Conservation (phyloP, 2,888 invertebrate genomes). For the Galerucella calmariensis region DNA sequence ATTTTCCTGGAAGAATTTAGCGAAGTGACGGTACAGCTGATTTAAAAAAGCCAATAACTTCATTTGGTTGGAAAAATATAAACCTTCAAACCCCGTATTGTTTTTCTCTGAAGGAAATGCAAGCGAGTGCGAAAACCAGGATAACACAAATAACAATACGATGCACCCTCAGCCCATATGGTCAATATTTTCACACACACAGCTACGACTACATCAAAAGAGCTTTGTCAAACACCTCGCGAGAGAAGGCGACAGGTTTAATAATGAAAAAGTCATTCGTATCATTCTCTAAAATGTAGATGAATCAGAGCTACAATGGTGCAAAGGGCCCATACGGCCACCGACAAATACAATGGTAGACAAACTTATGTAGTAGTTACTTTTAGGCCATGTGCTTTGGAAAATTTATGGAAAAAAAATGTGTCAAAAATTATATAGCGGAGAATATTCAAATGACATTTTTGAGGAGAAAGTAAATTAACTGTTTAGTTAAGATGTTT, state of each 20-base stretch:
- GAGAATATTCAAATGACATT: not conserved
- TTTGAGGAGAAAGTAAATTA: too few species aligned
- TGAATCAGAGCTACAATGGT: slow-evolving; percentile 47
- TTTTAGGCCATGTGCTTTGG: not conserved
- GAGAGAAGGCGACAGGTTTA: slow-evolving; percentile 18
- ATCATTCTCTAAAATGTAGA: slow-evolving; percentile 47
- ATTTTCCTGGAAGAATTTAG: too few species aligned
- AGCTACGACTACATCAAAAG: slow-evolving; percentile 16
- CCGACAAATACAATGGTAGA: slow-evolving; percentile 19
- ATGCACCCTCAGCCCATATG: slow-evolving; percentile 12
- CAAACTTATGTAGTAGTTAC: slow-evolving; percentile 11
- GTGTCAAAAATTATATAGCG: not conserved
- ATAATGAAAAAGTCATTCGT: slow-evolving; percentile 49
- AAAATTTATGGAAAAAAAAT: not conserved
- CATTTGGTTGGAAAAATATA: too few species aligned
- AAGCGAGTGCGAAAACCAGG: not conserved
- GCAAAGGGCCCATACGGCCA: slow-evolving; percentile 33
- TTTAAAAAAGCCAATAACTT: too few species aligned
- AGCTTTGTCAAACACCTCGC: slow-evolving; percentile 30
- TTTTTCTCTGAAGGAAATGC: too few species aligned
- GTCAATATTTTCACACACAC: slow-evolving; percentile 27
- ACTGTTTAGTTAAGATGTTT: too few species aligned
- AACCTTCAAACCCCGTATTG: too few species aligned
- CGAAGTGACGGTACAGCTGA: too few species aligned
- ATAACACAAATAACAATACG: not conserved